These are phyloP conservation scores for Equus quagga DNA, from an alignment of 2,113 vertebrate genomes.

Conservation along the genomic window DNA sequence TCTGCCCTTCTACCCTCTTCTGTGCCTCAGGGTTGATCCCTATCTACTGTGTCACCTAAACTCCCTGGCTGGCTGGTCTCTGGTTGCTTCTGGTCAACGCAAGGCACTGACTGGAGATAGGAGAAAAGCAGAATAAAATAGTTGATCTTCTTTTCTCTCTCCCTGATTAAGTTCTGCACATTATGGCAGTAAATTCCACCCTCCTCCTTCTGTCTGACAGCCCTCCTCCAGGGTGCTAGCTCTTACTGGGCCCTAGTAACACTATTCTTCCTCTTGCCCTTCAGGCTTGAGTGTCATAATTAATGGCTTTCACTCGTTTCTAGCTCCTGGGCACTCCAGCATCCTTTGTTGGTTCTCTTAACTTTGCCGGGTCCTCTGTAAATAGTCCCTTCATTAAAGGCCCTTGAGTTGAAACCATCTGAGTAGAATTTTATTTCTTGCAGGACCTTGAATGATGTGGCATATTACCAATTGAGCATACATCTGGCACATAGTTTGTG, in stretches of 20 bases:
- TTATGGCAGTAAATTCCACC: neutral
- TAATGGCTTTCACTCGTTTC: neutral
- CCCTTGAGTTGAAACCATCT: neutral
- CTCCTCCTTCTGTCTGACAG: neutral
- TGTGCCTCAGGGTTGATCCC: neutral
- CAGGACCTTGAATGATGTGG: neutral
- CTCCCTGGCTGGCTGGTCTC: neutral
- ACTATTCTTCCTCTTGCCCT: neutral
- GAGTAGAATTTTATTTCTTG: neutral
- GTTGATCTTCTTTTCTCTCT: neutral
- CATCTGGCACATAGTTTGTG: neutral
- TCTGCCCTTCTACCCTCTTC: neutral
- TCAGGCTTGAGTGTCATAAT: neutral
- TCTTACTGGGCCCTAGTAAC: neutral
- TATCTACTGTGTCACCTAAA: too few relatives aligned
- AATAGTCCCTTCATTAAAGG: neutral
- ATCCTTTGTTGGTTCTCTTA: neutral
- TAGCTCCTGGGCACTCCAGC: neutral
- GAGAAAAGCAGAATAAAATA: neutral
- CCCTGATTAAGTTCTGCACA: neutral
- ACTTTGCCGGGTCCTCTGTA: neutral
- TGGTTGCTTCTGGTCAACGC: neutral
- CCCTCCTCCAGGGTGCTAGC: neutral
- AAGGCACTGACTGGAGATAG: neutral
- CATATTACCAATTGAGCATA: neutral